These are phyloP conservation scores for Volucella inflata DNA, from an alignment of 2,888 invertebrate genomes.

Conservation along the genomic window DNA sequence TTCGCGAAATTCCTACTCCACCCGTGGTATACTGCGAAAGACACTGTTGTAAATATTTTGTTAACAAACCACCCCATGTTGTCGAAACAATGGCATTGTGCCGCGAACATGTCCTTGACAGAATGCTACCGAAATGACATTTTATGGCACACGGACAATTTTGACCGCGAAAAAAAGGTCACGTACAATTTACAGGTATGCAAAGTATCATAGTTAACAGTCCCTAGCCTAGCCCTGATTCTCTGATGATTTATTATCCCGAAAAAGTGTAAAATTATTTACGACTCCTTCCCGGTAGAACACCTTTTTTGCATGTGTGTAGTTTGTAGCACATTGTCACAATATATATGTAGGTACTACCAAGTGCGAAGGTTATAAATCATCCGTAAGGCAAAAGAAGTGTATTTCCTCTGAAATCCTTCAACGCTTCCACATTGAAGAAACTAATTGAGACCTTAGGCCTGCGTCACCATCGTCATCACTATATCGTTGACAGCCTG, in stretches of 20 bases:
- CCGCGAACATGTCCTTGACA: not conserved
- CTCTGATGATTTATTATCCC: conserved; percentile 14
- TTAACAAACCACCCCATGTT: conserved; percentile 28
- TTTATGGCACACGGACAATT: conserved; percentile 6
- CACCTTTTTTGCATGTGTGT: not conserved
- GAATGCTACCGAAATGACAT: conserved; percentile 20
- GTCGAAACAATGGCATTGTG: conserved; percentile 52
- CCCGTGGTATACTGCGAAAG: not conserved
- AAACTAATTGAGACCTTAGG: conserved; percentile 67
- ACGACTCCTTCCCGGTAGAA: conserved; percentile 19
- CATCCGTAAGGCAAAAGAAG: conserved; percentile 33
- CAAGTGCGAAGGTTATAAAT: conserved; percentile 63
- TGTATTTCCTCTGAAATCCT: conserved; percentile 41
- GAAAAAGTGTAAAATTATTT: conserved; percentile 18
- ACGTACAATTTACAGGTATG: conserved; percentile 17
- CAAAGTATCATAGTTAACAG: not conserved
- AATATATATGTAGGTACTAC: too few species aligned
- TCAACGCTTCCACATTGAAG: conserved; percentile 19
- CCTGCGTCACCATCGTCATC: conserved; percentile 23
- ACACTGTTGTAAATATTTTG: conserved; percentile 38
- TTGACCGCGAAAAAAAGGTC: conserved; percentile 38
- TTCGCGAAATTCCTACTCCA: conserved; percentile 23
- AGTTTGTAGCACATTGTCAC: conserved; percentile 30
- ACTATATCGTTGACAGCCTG: conserved; percentile 40
- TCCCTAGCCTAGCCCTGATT: not conserved